Percentiles rank a stretch among this genome's conserved stretches.
Evolutionary conservation across 2,888 invertebrate genomes (phyloP).

Genomic region (Dryomyza anilis): DNA sequence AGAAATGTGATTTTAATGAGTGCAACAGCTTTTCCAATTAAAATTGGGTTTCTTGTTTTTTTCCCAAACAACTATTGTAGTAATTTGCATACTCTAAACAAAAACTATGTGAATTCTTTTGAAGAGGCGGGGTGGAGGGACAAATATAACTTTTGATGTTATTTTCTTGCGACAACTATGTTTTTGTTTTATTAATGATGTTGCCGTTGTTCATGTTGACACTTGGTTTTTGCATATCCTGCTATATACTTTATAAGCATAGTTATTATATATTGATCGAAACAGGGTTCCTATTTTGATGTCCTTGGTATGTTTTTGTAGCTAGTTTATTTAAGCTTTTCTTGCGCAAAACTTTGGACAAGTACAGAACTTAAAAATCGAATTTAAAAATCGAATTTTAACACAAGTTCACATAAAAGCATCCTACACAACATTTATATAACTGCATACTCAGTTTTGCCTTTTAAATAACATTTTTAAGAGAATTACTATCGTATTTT

Average conservation of each 20-base stretch:
- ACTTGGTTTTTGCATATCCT: constrained; percentile 29
- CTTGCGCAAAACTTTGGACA: too few relatives aligned
- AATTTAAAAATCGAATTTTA: too few relatives aligned
- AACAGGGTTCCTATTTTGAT: constrained; percentile 1
- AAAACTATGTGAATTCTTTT: constrained; percentile 30
- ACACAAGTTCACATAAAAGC: too few relatives aligned
- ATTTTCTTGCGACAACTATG: background rate
- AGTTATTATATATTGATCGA: constrained; percentile 3
- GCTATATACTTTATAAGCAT: constrained; percentile 8
- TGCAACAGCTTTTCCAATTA: background rate
- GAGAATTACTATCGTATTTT: too few relatives aligned
- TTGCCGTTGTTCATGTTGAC: constrained; percentile 31
- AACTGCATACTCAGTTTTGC: too few relatives aligned
- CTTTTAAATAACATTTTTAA: too few relatives aligned
- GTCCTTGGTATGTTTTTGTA: too few relatives aligned
- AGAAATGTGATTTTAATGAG: constrained; percentile 20
- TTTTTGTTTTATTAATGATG: background rate
- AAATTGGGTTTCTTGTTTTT: background rate
- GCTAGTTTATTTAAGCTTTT: too few relatives aligned
- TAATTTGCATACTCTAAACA: background rate
- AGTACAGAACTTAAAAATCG: too few relatives aligned
- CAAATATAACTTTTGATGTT: too few relatives aligned
- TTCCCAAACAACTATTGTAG: background rate
- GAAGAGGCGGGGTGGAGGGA: too few relatives aligned
- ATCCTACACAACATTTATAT: too few relatives aligned